These are phyloP conservation scores for Cantharis lateralis DNA, from an alignment of 2,888 invertebrate genomes.

Conservation along the genomic window DNA sequence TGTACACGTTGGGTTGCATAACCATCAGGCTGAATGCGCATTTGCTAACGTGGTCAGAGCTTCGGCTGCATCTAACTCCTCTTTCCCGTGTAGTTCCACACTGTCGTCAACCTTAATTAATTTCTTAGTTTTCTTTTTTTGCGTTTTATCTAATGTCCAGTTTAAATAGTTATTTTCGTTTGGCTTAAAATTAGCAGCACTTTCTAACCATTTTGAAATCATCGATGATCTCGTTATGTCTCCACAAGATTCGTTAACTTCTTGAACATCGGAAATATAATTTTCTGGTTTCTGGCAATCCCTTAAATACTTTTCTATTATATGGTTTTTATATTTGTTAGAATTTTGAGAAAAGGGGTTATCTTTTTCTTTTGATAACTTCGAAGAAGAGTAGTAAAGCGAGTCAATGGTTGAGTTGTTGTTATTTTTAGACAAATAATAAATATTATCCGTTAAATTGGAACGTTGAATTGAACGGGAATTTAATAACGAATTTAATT, in stretches of 20 bases:
- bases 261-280: conserved; percentile 10
- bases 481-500: conserved; percentile 9
- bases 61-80: conserved; percentile 78
- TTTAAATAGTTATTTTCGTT: conserved; percentile 73
- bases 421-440: conserved; percentile 31
- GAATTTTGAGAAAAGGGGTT: conserved; percentile 48
- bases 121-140: conserved; percentile 46
- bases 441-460: conserved; percentile 41
- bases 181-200: conserved; percentile 74
- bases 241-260: conserved; percentile 30
- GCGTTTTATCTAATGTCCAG: conserved; percentile 58
- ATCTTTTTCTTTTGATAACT: conserved; percentile 51
- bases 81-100: conserved; percentile 63
- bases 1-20: not conserved
- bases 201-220: conserved; percentile 76
- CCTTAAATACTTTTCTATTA: conserved; percentile 64
- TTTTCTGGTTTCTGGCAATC: conserved; percentile 53
- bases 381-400: conserved; percentile 54
- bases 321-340: conserved; percentile 63
- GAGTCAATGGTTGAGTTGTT: conserved; percentile 34
- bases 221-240: conserved; percentile 59
- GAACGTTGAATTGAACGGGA: conserved; percentile 46
- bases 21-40: conserved; percentile 35
- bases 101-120: conserved; percentile 25
- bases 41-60: conserved; percentile 71